These are phyloP conservation scores for Eidolon helvum DNA, from an alignment of 2,113 vertebrate genomes.

Conservation along the genomic window DNA sequence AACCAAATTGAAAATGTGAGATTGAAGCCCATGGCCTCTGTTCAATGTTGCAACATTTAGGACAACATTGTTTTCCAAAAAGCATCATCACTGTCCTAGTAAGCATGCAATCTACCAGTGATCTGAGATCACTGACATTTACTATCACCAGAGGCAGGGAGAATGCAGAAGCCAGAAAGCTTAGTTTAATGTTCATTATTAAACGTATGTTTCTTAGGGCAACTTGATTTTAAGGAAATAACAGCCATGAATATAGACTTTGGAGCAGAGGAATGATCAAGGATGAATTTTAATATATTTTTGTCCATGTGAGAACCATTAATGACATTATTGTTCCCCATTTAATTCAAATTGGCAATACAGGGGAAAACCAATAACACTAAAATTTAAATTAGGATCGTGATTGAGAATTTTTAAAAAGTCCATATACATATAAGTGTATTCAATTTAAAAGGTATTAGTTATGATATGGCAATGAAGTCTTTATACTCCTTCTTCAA, in stretches of 20 bases:
- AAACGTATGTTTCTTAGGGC: neutral
- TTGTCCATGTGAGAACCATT: neutral
- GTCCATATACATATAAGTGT: neutral
- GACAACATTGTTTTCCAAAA: neutral
- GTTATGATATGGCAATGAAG: neutral
- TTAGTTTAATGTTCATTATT: neutral
- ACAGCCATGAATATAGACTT: neutral
- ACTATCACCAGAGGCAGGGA: neutral
- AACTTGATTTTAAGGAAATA: neutral
- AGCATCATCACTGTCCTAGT: neutral
- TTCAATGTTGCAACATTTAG: neutral
- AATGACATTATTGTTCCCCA: neutral
- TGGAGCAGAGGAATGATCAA: neutral
- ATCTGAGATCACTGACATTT: neutral
- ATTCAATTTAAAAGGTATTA: neutral
- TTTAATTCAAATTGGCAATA: neutral
- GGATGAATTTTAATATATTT: neutral
- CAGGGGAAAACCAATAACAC: neutral
- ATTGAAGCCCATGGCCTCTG: neutral
- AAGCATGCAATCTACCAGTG: neutral
- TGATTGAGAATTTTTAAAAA: neutral
- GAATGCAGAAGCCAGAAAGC: neutral
- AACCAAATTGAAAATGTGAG: neutral
- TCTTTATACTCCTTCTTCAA: slow-evolving; percentile 53
- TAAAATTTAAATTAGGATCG: neutral